Evolutionary conservation across 2,888 invertebrate species (phyloP).

Genomic region (Linyphia triangularis): DNA sequence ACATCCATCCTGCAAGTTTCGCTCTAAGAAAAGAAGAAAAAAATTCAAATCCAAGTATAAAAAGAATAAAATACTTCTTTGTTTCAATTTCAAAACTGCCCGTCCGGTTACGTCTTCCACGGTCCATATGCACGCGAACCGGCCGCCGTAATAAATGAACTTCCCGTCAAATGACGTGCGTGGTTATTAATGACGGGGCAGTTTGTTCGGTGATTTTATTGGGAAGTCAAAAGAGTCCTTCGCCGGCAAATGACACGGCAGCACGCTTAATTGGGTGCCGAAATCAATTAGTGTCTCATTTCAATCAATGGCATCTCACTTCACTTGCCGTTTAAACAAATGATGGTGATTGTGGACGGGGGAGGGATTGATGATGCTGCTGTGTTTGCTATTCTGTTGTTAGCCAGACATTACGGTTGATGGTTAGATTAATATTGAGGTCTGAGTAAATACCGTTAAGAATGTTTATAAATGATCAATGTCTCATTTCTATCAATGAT

Average conservation of each 20-base stretch:
- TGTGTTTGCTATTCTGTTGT: too few relatives aligned
- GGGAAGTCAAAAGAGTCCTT: slow-evolving; percentile 60
- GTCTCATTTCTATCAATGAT: background rate
- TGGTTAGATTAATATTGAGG: background rate
- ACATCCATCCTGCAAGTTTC: too few relatives aligned
- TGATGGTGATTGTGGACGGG: slow-evolving; percentile 25
- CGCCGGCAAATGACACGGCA: slow-evolving; percentile 46
- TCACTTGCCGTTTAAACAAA: background rate
- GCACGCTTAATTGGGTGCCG: slow-evolving; percentile 71
- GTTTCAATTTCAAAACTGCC: too few relatives aligned
- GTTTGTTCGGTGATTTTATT: slow-evolving; percentile 44
- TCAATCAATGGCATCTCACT: slow-evolving; percentile 56
- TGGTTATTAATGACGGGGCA: slow-evolving; percentile 56
- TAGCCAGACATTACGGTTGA: background rate
- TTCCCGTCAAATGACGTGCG: slow-evolving; percentile 52
- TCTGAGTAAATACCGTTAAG: background rate
- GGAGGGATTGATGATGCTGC: too few relatives aligned
- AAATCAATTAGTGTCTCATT: slow-evolving; percentile 74
- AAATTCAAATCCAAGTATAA: too few relatives aligned
- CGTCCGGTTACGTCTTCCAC: too few relatives aligned
- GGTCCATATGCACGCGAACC: background rate
- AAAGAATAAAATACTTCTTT: too few relatives aligned
- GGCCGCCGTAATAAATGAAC: background rate
- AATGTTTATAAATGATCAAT: background rate
- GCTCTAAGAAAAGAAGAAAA: too few relatives aligned